Evolutionary conservation across 2,888 invertebrate species (phyloP), one percentile per base, ranked within the genome.

Genomic region (Limnephilus marmoratus): DNA sequence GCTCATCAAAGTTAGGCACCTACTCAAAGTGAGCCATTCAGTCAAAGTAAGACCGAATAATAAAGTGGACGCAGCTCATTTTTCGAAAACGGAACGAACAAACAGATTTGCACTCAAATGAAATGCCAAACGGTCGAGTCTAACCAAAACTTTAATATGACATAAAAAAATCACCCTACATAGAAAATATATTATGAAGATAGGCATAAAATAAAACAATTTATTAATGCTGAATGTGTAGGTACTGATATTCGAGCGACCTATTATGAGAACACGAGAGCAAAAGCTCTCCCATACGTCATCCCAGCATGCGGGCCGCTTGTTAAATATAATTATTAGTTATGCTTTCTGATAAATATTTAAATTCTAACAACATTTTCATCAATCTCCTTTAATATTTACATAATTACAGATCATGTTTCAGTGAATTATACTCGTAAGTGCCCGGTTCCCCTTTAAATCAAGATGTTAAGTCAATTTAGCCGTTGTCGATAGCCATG

Each of bases 251-350:
- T 31, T 18, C 24, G 85, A 49, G 80, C 85, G 81, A 87, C 89
- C 91, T 89, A 91, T 85, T 89, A 90, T 83, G 91, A 86, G 34
- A 87, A 68, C 37, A 87, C 34, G 24, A 81, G 34, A 80, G 34
- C 80, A 34, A 68, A 89, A 89, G 68, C 81, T 89, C 41, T 89
- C 81, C 90, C 90, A 90, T 90, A 90, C 90, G 82, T 90, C 90
- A 90, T 82, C 90, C 82, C 90, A 29, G 90, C 82, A 90, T 90
- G 90, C 90, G 90, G 90, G 90, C 90, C 49, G 90, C 82, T 82
- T 82, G 82, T 90, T 81, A 49, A 90, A 90, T 82, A 82, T 90
- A 90, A 90, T 90, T 90, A 90, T 90, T 82, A 80, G 88, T 31
- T 89, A 89, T 80, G 29, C 81, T 81, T 81, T 81, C 41, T 18